These are phyloP conservation scores for Peromyscus nudipes DNA, from an alignment of 2,797 vertebrate species.

Conservation along the genomic window DNA sequence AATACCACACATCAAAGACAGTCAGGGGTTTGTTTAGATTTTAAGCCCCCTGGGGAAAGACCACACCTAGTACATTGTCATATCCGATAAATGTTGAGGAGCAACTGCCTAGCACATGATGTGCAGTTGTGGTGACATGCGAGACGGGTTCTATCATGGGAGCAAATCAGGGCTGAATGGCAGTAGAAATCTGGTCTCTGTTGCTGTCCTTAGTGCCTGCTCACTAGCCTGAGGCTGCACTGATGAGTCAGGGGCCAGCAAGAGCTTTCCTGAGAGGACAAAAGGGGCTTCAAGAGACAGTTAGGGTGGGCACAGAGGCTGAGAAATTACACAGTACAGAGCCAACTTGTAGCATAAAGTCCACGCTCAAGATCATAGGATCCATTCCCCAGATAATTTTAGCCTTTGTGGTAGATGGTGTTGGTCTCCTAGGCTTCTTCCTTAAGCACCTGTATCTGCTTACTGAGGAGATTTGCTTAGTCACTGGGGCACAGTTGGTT, in stretches of 20 bases:
- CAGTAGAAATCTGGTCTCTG: background rate
- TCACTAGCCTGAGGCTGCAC: background rate
- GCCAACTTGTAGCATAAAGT: background rate
- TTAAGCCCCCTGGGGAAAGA: constrained; percentile 60
- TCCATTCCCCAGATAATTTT: background rate
- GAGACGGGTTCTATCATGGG: background rate
- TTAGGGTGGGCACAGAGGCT: background rate
- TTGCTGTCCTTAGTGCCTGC: background rate
- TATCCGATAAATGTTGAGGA: constrained; percentile 71
- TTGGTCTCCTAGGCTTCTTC: background rate
- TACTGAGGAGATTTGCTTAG: background rate
- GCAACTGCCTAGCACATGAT: constrained; percentile 69
- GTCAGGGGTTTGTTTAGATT: constrained; percentile 76
- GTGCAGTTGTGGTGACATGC: constrained; percentile 41
- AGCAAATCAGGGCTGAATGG: background rate
- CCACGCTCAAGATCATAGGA: background rate
- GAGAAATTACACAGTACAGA: background rate
- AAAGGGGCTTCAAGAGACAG: background rate
- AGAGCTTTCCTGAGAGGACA: background rate
- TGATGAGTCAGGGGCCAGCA: background rate
- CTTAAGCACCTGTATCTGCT: background rate
- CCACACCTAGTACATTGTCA: constrained; percentile 81
- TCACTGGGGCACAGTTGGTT: background rate
- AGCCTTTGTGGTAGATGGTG: background rate
- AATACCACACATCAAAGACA: constrained; percentile 83